phyloP scores from a whole-genome alignment of 2,888 invertebrate genomes.

The Rapana venosa region DNA sequence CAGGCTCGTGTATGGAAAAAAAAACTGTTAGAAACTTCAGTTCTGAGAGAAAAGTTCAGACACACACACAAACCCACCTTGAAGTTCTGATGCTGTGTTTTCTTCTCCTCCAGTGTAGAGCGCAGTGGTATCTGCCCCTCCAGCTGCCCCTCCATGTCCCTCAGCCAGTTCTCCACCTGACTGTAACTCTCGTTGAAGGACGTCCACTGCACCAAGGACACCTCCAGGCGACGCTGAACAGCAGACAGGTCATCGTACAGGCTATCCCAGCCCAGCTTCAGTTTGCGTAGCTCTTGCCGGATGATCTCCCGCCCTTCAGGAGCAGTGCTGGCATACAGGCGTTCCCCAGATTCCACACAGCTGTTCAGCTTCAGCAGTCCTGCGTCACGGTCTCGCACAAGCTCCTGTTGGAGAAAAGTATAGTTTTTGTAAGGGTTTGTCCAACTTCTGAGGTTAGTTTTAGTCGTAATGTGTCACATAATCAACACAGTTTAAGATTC shows the following conservation, averaged over 20 bases:
- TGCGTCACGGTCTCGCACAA: slow-evolving; percentile 87
- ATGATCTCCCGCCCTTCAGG: slow-evolving; percentile 93
- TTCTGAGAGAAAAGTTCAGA: too few relatives aligned
- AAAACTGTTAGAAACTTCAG: too few relatives aligned
- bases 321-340: slow-evolving; percentile 94
- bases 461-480: too few relatives aligned
- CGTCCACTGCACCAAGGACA: slow-evolving; percentile 93
- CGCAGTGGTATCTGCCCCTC: slow-evolving; percentile 89
- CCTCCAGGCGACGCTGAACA: slow-evolving; percentile 90
- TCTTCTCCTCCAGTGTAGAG: slow-evolving; percentile 93
- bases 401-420: slow-evolving; percentile 56
- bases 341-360: slow-evolving; percentile 89
- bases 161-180: slow-evolving; percentile 87
- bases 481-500: too few relatives aligned
- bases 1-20: too few relatives aligned
- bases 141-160: slow-evolving; percentile 86
- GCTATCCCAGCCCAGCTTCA: slow-evolving; percentile 92
- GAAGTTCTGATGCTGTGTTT: slow-evolving; percentile 83
- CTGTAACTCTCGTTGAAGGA: slow-evolving; percentile 93
- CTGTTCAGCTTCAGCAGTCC: slow-evolving; percentile 88
- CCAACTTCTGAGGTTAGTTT: too few relatives aligned
- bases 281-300: slow-evolving; percentile 87
- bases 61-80: slow-evolving; percentile 56
- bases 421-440: too few relatives aligned
- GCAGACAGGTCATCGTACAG: slow-evolving; percentile 90